phyloP scores from a whole-genome alignment of 2,888 invertebrate genomes.

The Drosophila trichaetosa region DNA sequence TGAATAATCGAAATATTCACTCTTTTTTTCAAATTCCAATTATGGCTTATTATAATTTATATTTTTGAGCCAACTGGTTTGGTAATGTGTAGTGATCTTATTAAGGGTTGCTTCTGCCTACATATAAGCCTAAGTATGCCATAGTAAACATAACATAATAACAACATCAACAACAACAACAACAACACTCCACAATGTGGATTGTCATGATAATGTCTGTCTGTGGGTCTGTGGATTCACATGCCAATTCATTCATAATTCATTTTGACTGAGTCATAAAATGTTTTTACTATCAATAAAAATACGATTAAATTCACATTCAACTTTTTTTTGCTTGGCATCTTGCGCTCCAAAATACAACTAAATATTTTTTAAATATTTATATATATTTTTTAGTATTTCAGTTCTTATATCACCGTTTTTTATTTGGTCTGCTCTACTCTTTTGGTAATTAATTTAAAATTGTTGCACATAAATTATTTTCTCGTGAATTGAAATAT shows the following conservation, averaged over 20 bases:
- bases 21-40: not conserved
- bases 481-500: no score
- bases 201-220: conserved; percentile 14
- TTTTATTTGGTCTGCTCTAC: conserved; percentile 8
- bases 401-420: conserved; percentile 1
- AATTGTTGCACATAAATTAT: conserved; percentile 10
- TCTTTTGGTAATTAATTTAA: conserved; percentile 25
- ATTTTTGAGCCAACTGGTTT: not conserved
- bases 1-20: not conserved
- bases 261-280: conserved; percentile 72
- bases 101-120: conserved; percentile 19
- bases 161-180: conserved; percentile 14
- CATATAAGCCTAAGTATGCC: not conserved
- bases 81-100: conserved; percentile 47
- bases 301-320: conserved; percentile 83
- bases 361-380: conserved; percentile 59
- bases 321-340: conserved; percentile 59
- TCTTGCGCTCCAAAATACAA: conserved; percentile 26
- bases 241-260: conserved; percentile 68
- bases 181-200: conserved; percentile 13
- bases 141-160: not conserved
- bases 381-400: conserved; percentile 16
- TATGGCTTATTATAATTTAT: not conserved
- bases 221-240: conserved; percentile 15
- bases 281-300: conserved; percentile 83